These are phyloP conservation scores for Dipus sagitta DNA, from an alignment of 2,797 vertebrate species.

Conservation along the genomic window DNA sequence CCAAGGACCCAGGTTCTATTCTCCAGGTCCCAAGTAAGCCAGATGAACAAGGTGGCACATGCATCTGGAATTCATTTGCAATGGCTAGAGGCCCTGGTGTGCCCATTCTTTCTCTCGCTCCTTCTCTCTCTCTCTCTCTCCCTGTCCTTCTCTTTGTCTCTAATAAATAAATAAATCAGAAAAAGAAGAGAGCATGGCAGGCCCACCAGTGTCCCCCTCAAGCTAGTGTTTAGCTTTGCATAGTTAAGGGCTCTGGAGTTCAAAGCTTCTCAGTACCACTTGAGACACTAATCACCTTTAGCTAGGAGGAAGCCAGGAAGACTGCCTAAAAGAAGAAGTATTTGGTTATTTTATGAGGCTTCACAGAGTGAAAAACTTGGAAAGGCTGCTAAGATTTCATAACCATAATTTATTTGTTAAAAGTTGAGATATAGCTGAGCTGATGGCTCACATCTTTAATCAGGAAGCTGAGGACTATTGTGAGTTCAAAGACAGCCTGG, in stretches of 20 bases:
- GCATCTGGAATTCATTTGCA: no score
- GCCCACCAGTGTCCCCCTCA: background rate
- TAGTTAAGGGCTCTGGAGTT: background rate
- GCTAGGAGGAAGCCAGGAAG: conserved; percentile 18
- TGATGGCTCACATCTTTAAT: no score
- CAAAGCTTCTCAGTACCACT: background rate
- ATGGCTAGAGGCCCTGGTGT: no score
- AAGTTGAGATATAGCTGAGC: background rate
- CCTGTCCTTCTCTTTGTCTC: no score
- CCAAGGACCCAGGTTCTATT: no score
- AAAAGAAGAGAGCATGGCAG: background rate
- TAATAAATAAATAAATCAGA: no score
- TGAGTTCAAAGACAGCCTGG: no score
- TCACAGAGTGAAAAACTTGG: background rate
- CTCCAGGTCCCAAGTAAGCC: no score
- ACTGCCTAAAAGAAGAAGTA: conserved; percentile 32
- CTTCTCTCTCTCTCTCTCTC: no score
- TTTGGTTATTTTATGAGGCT: conserved; percentile 43
- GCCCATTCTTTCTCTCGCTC: no score
- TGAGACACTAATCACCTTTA: conserved; percentile 27
- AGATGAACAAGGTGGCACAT: no score
- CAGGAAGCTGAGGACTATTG: no score
- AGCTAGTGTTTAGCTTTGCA: background rate
- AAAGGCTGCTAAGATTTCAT: conserved; percentile 26
- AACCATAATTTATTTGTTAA: conserved; percentile 33